phyloP scores from a whole-genome alignment of 2,113 vertebrate genomes.

The Chroicocephalus ridibundus region DNA sequence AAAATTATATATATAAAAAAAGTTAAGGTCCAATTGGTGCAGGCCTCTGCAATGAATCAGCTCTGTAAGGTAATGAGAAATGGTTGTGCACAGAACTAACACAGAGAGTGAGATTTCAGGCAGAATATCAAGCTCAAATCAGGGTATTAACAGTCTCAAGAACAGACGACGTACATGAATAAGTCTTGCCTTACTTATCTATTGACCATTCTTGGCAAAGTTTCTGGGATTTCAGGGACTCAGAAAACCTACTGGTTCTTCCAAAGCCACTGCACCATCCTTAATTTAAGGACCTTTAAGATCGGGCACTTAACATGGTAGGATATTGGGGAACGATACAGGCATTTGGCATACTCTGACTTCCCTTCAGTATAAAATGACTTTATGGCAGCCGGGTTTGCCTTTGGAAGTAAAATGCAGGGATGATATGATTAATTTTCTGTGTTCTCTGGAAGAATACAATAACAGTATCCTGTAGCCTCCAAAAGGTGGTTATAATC shows the following conservation, averaged over 20 bases:
- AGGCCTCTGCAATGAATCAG: not conserved
- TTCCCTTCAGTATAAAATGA: not conserved
- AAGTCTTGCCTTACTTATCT: not conserved
- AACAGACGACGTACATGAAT: not conserved
- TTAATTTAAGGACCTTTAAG: not conserved
- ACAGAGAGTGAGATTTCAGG: not conserved
- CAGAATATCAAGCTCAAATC: not conserved
- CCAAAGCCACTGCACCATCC: not conserved
- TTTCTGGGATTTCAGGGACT: not conserved
- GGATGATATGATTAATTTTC: not conserved
- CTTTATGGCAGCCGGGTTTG: not conserved
- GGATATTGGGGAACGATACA: not conserved
- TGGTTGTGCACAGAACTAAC: not conserved
- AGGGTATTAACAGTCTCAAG: not conserved
- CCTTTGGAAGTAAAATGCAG: not conserved
- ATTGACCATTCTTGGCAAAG: not conserved
- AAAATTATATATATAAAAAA: not conserved
- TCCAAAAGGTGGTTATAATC: not conserved
- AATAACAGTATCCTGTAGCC: not conserved
- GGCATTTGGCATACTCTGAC: not conserved
- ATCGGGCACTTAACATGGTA: not conserved
- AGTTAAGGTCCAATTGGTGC: not conserved
- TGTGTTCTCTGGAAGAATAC: not conserved
- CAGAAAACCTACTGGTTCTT: accelerated
- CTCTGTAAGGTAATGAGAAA: not conserved